Conservation (phyloP, 2,113 vertebrate species). For the Barbus barbus region DNA sequence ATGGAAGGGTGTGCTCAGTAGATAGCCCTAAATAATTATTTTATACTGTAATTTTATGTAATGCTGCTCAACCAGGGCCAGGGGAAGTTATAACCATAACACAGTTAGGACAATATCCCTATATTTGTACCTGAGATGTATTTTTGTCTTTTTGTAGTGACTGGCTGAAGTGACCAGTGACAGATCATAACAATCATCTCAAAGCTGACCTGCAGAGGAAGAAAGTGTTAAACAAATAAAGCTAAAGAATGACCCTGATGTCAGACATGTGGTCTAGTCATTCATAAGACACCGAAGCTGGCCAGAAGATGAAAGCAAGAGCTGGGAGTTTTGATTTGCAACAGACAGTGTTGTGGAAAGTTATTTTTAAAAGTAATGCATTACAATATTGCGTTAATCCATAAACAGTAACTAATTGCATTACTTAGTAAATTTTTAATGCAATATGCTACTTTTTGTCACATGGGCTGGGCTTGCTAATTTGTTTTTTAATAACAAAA, state of each 20-base stretch:
- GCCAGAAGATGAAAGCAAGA: background rate
- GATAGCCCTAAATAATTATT: too few species aligned
- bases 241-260: background rate
- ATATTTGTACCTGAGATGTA: background rate
- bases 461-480: too few species aligned
- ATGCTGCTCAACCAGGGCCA: background rate
- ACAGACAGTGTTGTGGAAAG: background rate
- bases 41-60: too few species aligned
- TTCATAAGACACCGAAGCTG: background rate
- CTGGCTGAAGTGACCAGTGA: conserved; percentile 16
- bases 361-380: too few species aligned
- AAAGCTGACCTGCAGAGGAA: background rate
- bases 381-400: too few species aligned
- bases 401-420: too few species aligned
- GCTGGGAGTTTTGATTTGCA: background rate
- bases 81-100: background rate
- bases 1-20: too few species aligned
- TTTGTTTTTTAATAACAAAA: too few species aligned
- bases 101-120: background rate
- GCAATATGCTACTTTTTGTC: too few species aligned
- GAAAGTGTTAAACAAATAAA: background rate
- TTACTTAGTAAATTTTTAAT: too few species aligned
- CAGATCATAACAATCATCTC: background rate
- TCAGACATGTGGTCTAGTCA: background rate
- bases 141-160: conserved; percentile 1